Percentiles rank a stretch among this genome's conserved stretches.
Conservation (phyloP, 2,113 vertebrate species). For the Phalacrocorax carbo region DNA sequence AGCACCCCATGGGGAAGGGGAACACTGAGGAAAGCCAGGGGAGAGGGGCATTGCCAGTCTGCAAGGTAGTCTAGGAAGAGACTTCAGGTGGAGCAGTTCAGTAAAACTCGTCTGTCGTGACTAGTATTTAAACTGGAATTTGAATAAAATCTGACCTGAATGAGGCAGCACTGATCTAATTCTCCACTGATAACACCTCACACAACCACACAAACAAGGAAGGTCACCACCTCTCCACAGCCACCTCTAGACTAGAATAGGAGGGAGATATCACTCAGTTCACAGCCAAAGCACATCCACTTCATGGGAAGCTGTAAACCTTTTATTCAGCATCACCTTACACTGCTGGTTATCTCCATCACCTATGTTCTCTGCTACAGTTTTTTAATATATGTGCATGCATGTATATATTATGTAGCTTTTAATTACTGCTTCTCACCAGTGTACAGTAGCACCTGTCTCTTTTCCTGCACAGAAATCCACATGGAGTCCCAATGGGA, state of each 20-base stretch:
- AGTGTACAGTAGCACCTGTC: background rate
- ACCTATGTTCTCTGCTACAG: background rate
- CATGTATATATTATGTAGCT: background rate
- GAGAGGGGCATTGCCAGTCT: background rate
- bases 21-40: background rate
- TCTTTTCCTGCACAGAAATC: background rate
- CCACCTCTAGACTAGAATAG: background rate
- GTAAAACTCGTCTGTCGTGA: background rate
- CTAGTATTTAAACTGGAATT: background rate
- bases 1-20: background rate
- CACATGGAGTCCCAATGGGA: background rate
- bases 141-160: background rate
- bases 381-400: background rate
- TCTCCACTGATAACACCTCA: background rate
- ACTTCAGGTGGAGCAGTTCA: background rate
- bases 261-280: background rate
- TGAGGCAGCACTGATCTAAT: background rate
- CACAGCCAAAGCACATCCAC: background rate
- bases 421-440: background rate
- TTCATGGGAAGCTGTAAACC: background rate
- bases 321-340: background rate
- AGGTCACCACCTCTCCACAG: background rate
- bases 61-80: background rate
- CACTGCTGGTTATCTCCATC: background rate
- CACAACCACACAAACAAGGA: background rate